A percentile compares a stretch with the other conserved stretches of the same genome.
These are phyloP conservation scores for Boloria euphrosyne DNA, from an alignment of 2,888 invertebrate species.

Conservation along the genomic window DNA sequence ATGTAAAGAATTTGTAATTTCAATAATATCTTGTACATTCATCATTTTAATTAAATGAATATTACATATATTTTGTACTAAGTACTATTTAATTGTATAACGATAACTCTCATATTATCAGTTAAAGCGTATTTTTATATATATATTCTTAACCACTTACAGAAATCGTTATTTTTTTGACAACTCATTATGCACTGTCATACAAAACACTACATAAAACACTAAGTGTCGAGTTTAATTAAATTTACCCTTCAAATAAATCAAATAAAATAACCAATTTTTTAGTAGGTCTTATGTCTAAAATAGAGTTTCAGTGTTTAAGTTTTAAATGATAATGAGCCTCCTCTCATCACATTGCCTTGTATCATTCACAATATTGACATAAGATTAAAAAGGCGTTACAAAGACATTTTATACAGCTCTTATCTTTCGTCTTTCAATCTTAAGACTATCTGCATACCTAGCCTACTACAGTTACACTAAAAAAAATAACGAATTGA, in stretches of 20 bases:
- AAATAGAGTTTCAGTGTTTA: slow-evolving; percentile 39
- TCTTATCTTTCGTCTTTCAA: slow-evolving; percentile 61
- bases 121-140: too few species aligned
- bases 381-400: slow-evolving; percentile 65
- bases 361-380: slow-evolving; percentile 66
- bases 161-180: slow-evolving; percentile 68
- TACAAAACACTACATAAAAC: background rate
- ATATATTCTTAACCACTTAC: slow-evolving; percentile 56
- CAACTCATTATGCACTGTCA: slow-evolving; percentile 43
- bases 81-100: too few species aligned
- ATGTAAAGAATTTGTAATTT: too few species aligned
- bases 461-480: slow-evolving; percentile 1
- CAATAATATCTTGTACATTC: too few species aligned
- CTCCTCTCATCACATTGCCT: slow-evolving; percentile 45
- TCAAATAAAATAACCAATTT: background rate
- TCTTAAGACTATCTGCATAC: slow-evolving; percentile 48
- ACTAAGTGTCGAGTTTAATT: background rate
- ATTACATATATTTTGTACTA: too few species aligned
- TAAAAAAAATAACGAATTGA: background rate
- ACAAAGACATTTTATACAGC: slow-evolving; percentile 49
- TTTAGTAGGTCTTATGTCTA: background rate
- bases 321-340: slow-evolving; percentile 56
- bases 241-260: background rate
- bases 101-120: too few species aligned
- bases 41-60: background rate